Base-by-base conservation (phyloP, 2,888 invertebrate species). In the Aphrophora alni region DNA sequence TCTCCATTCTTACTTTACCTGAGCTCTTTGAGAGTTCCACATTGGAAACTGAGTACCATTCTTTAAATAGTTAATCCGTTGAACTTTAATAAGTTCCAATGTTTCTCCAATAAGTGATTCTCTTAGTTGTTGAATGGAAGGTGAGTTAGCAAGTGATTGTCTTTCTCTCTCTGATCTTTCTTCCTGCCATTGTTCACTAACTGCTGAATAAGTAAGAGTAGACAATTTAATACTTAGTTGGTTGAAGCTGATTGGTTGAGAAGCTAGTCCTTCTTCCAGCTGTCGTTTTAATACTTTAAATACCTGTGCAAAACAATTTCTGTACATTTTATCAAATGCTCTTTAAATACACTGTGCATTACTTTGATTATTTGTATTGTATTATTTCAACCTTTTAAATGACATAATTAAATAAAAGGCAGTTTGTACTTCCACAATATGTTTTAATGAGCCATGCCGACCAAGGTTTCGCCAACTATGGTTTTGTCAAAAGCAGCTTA, bases 1-100 rank as follows among this genome's bases (percentile, higher is more conserved):
- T n/a, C n/a, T n/a, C n/a, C n/a, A n/a, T n/a, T n/a, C 21, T 59
- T 33, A 69, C 21, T 38, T 75, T 73, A 80, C 80, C 80, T 80
- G 80, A 26, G 75, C 71, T 26, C 80, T 72, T 33, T 78, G 78
- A 27, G 73, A 24, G 25, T 78, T 78, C 78, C 78, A 78, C 27
- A 77, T 76, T 14, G 77, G 73, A 51, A 81, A 81, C 38, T 78
- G 26, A 25, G 78, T 69, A 12, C 78, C 75, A 1, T 75, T 75
- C 26, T 70, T 81, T 10, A 81, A 38, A 75, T 51, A 81, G 26
- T 81, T 68, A 12, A 81, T 28, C n/a, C 81, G 74, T 75, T 81
- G 81, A n/a, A 25, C 33, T 69, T 75, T 69, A 8, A 81, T 44
- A 17, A 81, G 59, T 21, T 78, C 51, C 26, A 74, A 69, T 28